Percentiles rank a stretch among this genome's conserved stretches.
phyloP scores from a whole-genome alignment of 2,797 vertebrate species.

The Halcyon badia region DNA sequence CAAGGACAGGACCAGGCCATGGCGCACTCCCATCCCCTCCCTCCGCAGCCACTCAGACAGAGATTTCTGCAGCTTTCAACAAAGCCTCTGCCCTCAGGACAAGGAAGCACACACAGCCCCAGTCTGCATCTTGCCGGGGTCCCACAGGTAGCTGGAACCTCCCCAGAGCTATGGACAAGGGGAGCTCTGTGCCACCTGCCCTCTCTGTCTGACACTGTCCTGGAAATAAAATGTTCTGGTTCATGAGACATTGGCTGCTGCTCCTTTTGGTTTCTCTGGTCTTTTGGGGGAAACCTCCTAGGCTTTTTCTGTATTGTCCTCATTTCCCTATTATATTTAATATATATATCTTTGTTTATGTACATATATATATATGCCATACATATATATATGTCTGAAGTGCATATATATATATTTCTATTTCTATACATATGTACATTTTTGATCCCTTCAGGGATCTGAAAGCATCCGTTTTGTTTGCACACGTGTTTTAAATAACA shows the following conservation, averaged over 20 bases:
- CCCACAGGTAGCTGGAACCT: not conserved
- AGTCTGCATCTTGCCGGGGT: fast-evolving
- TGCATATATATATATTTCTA: not conserved
- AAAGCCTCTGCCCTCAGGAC: not conserved
- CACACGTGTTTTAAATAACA: not conserved
- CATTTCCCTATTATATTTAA: not conserved
- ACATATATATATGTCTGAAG: not conserved
- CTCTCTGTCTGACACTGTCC: not conserved
- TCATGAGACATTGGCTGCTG: not conserved
- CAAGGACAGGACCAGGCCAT: not conserved
- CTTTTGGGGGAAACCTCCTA: not conserved
- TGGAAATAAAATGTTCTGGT: not conserved
- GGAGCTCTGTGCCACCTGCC: fast-evolving
- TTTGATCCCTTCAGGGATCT: not conserved
- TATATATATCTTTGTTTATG: not conserved
- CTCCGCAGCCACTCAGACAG: no score
- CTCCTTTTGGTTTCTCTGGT: not conserved
- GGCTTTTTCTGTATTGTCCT: not conserved
- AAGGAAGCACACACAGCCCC: fast-evolving
- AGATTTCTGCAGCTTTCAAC: not conserved
- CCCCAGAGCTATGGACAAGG: not conserved
- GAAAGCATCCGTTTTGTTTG: not conserved
- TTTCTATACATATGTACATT: not conserved
- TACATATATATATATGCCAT: not conserved
- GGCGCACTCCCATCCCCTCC: not conserved